Base-by-base conservation (phyloP, 2,888 invertebrate species). In the Parelbella ahira region DNA sequence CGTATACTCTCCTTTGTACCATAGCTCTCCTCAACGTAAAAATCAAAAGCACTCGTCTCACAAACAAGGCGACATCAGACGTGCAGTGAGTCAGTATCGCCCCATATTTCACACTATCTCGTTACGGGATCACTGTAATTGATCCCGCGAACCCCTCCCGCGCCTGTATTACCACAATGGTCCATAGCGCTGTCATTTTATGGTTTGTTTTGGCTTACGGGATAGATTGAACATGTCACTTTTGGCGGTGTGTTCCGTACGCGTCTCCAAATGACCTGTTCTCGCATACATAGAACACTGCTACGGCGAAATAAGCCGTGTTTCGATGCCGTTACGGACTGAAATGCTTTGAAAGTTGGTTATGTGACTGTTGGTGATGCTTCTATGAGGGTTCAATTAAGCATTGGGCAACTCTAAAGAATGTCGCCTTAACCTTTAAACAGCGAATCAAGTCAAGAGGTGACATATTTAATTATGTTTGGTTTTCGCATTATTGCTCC, bases 31-130 rank as follows among this genome's bases (percentile, higher is more conserved):
- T 37, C 23, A 29, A 38, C 38, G 18, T 11, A 30, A 30, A 29
- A 38, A 15, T 30, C 38, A 32, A 27, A 28, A 34, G 1, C 9
- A 13, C 21, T 24, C 21, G 18, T 3, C 24, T 18, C 12, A 19
- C 30, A 18, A 37, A 11, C 13, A 8, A 8, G 7, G 4, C 39
- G 11, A 18, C 36, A 32, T 9, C 23, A 38, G 15, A 12, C 23
- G 12, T 7, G 19, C 27, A 44, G 45, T 51, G 47, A 51, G 39
- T 51, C 49, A 42, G 44, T 30, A 23, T 30, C 43, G 45, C 44
- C 48, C 50, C 53, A 47, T 52, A 53, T 53, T 48, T 52, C 42
- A 49, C 46, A 47, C 53, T 54, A 54, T 54, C 50, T 36, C 44
- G 25, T 29, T 46, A 48, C 45, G 50, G 49, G 44, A 54, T 54